These are phyloP conservation scores for Hartigia nigra DNA, from an alignment of 2,888 invertebrate species.

Conservation along the genomic window DNA sequence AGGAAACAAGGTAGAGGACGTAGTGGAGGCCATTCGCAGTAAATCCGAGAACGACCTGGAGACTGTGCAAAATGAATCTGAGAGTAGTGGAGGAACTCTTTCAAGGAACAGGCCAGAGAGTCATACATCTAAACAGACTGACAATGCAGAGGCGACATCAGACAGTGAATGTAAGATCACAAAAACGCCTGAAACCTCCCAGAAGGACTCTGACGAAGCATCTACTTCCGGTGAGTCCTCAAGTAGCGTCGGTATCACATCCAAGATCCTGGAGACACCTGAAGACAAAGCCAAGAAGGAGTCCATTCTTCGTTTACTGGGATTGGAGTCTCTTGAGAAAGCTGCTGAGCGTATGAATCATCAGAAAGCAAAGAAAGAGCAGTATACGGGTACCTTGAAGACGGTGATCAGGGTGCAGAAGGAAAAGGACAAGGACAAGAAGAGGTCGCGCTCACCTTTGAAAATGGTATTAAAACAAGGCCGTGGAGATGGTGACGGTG, in stretches of 20 bases:
- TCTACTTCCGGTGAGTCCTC: slow-evolving; percentile 61
- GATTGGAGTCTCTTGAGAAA: slow-evolving; percentile 79
- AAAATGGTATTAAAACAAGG: slow-evolving; percentile 82
- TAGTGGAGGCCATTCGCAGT: slow-evolving; percentile 45
- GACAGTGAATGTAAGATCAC: slow-evolving; percentile 35
- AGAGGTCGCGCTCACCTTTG: slow-evolving; percentile 74
- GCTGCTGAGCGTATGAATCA: slow-evolving; percentile 69
- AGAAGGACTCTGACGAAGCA: slow-evolving; percentile 57
- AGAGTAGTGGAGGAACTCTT: slow-evolving; percentile 12
- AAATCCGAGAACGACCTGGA: slow-evolving; percentile 61
- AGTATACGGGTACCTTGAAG: slow-evolving; percentile 84
- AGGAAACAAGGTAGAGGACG: slow-evolving; percentile 33
- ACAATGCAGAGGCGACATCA: slow-evolving; percentile 29
- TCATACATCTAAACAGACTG: slow-evolving; percentile 15
- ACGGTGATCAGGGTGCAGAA: slow-evolving; percentile 80
- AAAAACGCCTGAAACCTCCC: slow-evolving; percentile 43
- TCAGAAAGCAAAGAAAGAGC: slow-evolving; percentile 71
- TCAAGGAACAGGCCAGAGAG: slow-evolving; percentile 7
- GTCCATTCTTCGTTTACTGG: slow-evolving; percentile 78
- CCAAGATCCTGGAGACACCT: slow-evolving; percentile 68
- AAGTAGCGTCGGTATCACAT: slow-evolving; percentile 47
- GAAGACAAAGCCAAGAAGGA: slow-evolving; percentile 79
- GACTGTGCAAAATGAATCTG: slow-evolving; percentile 18
- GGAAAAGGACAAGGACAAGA: slow-evolving; percentile 72
- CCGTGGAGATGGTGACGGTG: slow-evolving; percentile 67